Conservation (phyloP, 2,113 vertebrate genomes). For the Triplophysa siluroides region DNA sequence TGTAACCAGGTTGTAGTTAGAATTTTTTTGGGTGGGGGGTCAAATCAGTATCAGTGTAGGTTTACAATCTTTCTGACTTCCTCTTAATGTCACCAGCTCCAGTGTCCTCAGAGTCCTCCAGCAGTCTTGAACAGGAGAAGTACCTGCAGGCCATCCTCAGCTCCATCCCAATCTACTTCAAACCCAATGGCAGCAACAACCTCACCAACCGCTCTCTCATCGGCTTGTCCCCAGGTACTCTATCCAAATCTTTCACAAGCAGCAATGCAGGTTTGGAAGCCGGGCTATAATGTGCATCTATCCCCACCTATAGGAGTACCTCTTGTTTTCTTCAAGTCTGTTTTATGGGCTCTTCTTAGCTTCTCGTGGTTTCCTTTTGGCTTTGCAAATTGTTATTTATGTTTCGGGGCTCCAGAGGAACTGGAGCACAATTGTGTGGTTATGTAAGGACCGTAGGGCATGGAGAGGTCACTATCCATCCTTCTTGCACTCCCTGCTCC, state of each 20-base stretch:
- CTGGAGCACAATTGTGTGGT: slow-evolving; percentile 69
- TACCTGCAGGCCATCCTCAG: slow-evolving; percentile 92
- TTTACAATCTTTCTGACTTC: too few relatives aligned
- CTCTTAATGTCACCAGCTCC: slow-evolving; percentile 69
- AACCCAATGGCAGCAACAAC: slow-evolving; percentile 83
- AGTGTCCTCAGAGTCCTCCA: slow-evolving; percentile 89
- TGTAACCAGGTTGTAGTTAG: too few relatives aligned
- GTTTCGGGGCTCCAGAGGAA: slow-evolving; percentile 66
- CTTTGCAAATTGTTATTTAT: slow-evolving; percentile 49
- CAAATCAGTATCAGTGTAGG: too few relatives aligned
- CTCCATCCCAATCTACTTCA: slow-evolving; percentile 89
- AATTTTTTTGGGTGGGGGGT: too few relatives aligned
- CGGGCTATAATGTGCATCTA: slow-evolving; percentile 5
- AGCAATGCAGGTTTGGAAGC: neutral
- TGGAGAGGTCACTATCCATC: slow-evolving; percentile 65
- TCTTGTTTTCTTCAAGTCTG: slow-evolving; percentile 47
- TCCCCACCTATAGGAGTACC: neutral
- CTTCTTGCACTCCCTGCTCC: slow-evolving; percentile 52
- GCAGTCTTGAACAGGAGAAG: slow-evolving; percentile 97
- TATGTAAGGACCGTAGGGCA: slow-evolving; percentile 66
- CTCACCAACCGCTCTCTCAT: slow-evolving; percentile 85
- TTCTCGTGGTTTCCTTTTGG: slow-evolving; percentile 41
- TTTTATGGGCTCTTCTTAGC: slow-evolving; percentile 47
- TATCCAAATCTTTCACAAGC: neutral
- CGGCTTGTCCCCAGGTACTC: slow-evolving; percentile 91